phyloP scores from a whole-genome alignment of 2,888 invertebrate species.

The Drosophila prostipennis region DNA sequence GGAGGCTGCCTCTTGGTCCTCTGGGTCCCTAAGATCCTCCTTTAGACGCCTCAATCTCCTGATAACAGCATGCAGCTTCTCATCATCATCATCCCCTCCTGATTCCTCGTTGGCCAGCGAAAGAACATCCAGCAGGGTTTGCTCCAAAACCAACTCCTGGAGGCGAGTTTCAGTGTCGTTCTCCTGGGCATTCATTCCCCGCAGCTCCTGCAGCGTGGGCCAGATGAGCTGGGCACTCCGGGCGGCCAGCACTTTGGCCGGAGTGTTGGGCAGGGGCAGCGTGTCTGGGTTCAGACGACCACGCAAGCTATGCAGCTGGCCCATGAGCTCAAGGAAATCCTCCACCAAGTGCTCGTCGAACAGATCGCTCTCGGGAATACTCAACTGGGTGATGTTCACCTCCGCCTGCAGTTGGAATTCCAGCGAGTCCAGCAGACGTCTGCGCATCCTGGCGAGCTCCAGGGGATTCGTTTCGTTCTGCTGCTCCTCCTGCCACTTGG shows the following conservation, averaged over 20 bases:
- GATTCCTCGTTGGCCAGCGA: slow-evolving; percentile 54
- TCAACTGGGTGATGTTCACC: slow-evolving; percentile 77
- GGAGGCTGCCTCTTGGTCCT: slow-evolving; percentile 4
- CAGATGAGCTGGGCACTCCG: slow-evolving; percentile 74
- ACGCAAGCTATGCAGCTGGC: slow-evolving; percentile 51
- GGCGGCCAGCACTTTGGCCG: slow-evolving; percentile 73
- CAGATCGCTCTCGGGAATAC: slow-evolving; percentile 80
- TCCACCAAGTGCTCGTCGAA: slow-evolving; percentile 76
- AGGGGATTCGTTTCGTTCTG: slow-evolving; percentile 53
- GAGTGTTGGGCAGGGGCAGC: slow-evolving; percentile 66
- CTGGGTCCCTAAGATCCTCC: slow-evolving; percentile 26
- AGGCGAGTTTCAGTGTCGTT: background rate
- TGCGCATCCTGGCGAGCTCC: slow-evolving; percentile 13
- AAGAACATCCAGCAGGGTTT: slow-evolving; percentile 68
- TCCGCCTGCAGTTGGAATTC: slow-evolving; percentile 72
- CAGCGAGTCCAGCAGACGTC: slow-evolving; percentile 68
- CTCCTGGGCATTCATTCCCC: slow-evolving; percentile 57
- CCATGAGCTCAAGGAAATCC: slow-evolving; percentile 73
- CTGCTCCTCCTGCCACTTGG: slow-evolving; percentile 46
- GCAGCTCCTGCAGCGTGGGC: slow-evolving; percentile 72
- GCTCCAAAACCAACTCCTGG: slow-evolving; percentile 55
- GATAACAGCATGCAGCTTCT: slow-evolving; percentile 63
- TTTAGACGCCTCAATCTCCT: slow-evolving; percentile 67
- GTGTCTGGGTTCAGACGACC: slow-evolving; percentile 49
- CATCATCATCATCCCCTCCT: slow-evolving; percentile 39